phyloP scores from a whole-genome alignment of 2,113 vertebrate species.

The Nesoenas mayeri region DNA sequence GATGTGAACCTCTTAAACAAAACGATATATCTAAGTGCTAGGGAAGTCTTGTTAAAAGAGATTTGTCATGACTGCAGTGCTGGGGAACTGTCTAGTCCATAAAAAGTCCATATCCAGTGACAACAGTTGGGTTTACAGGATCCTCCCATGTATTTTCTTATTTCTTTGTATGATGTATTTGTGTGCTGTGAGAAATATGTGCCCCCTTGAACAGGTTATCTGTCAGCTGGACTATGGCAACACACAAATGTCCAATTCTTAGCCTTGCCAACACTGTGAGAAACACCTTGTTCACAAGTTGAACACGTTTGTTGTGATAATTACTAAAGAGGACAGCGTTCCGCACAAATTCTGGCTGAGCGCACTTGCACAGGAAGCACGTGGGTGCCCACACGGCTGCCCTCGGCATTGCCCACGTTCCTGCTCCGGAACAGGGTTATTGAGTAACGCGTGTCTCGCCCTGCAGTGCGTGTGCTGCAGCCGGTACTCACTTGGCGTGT shows the following conservation, averaged over 20 bases:
- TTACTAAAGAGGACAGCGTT: neutral
- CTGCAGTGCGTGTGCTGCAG: rapidly evolving
- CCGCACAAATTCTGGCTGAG: neutral
- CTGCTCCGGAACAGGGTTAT: neutral
- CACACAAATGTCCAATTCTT: neutral
- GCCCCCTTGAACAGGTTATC: neutral
- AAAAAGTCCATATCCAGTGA: neutral
- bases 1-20: neutral
- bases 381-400: neutral
- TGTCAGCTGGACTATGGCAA: neutral
- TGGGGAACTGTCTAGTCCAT: neutral
- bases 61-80: neutral
- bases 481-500: constrained; percentile 90
- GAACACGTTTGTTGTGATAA: neutral
- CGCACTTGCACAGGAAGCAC: neutral
- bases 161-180: neutral
- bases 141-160: neutral
- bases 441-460: neutral
- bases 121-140: neutral
- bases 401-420: neutral
- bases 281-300: neutral
- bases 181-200: neutral
- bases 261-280: neutral
- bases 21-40: neutral
- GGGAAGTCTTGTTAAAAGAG: neutral